Evolutionary conservation across 2,888 invertebrate genomes (phyloP), one percentile per base, ranked within the genome.

Genomic region (Ophioninae sp.): DNA sequence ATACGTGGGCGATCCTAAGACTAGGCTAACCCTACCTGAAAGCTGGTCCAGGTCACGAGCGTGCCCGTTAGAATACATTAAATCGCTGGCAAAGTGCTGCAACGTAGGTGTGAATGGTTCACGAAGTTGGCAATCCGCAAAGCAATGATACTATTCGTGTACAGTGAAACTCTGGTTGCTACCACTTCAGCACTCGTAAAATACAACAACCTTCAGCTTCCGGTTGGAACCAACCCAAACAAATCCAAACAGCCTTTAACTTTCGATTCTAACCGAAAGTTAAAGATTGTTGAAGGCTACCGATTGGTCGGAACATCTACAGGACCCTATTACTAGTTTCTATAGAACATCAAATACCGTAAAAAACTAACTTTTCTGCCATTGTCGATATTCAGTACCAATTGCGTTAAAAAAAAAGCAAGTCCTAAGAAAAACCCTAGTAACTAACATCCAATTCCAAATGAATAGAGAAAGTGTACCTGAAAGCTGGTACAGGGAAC

Each of bases 401-500:
- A 30, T 1, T 30, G 30, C 30, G 30, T 1, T 30, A 30, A 30
- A 30, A n/a, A 30, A n/a, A 17, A 17, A 17, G 30, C n/a, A 22
- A 69, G 30, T 13, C 51, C 23, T 2, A n/a, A 22, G 5, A n/a
- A n/a, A 22, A 23, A 5, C 2, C 13, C 5, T 23, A 22, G 17
- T 0, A 72, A 61, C 9, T 41, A 68, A 44, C n/a, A 6, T 30
- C 3, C 39, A 10, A 6, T 58, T 58, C 23, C 7, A 22, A 69
- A 69, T 61, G 9, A 41, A 22, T n/a, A 41, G 23, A 17, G 7
- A 23, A 44, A 9, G 44, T 78, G 68, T 95, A 96, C 96, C 96
- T 95, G 94, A 95, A 95, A 92, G 94, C 94, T 91, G 96, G 96
- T 91, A 95, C 95, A 86, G 96, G 96, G 93, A 94, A 96, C 59